Evolutionary conservation across 1,140 invertebrate genomes (phyloP).

Genomic region (Conus ventricosus): DNA sequence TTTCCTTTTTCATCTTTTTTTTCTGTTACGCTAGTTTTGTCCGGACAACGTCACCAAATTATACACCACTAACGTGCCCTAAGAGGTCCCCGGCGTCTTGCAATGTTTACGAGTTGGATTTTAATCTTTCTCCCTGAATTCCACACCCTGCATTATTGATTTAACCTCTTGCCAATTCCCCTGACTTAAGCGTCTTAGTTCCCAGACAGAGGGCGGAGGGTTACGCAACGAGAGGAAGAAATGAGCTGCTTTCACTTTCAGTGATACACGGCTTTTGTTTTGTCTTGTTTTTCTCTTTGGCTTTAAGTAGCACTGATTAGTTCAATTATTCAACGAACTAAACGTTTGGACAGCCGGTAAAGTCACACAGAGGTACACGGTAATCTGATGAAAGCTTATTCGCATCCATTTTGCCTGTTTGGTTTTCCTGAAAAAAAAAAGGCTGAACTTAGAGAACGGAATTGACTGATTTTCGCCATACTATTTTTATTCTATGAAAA

Average conservation of each 20-base stretch:
- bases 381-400: neutral
- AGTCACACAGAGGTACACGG: neutral
- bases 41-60: neutral
- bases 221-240: neutral
- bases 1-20: neutral
- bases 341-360: neutral
- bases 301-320: neutral
- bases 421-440: neutral
- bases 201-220: neutral
- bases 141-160: constrained; percentile 19
- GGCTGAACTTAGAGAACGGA: neutral
- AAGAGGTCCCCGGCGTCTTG: neutral
- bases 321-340: neutral
- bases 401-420: neutral
- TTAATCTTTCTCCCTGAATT: constrained; percentile 11
- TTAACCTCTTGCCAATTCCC: neutral
- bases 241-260: neutral
- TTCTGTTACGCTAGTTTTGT: neutral
- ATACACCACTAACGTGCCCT: neutral
- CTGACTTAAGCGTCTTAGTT: constrained; percentile 18
- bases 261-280: neutral
- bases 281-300: neutral
- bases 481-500: neutral
- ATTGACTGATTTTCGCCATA: neutral
- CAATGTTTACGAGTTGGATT: constrained; percentile 1